Evolutionary conservation across 2,888 invertebrate species (phyloP).

Genomic region (Tuberolachnus salignus): DNA sequence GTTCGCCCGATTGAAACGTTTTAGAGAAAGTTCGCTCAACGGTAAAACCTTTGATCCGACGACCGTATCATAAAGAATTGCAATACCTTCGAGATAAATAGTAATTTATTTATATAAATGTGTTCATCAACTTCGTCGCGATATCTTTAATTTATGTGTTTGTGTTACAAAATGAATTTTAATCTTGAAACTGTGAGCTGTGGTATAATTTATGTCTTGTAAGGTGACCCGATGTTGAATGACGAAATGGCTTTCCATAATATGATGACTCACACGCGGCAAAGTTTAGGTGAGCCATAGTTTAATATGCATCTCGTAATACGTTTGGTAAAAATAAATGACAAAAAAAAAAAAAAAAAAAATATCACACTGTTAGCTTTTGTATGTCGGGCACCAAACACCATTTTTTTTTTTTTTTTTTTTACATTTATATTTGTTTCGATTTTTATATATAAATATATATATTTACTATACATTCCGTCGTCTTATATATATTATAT

Average conservation of each 20-base stretch:
- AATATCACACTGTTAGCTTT: slow-evolving; percentile 43
- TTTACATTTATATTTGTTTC: slow-evolving; percentile 33
- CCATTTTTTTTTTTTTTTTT: slow-evolving; percentile 4
- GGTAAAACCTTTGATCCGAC: background rate
- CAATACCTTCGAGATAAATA: background rate
- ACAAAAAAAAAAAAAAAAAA: slow-evolving; percentile 42
- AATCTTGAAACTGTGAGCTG: slow-evolving; percentile 41
- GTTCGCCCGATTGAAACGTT: background rate
- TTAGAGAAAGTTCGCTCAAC: background rate
- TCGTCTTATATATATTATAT: slow-evolving; percentile 26
- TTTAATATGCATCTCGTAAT: slow-evolving; percentile 26
- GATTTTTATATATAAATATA: slow-evolving; percentile 11
- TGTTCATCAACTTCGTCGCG: background rate
- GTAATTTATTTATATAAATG: background rate
- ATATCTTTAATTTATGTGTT: background rate
- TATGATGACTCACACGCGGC: slow-evolving; percentile 50
- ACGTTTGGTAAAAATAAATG: slow-evolving; percentile 30
- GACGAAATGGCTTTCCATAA: slow-evolving; percentile 54
- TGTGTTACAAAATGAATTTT: slow-evolving; percentile 22
- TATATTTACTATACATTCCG: background rate
- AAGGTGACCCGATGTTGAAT: slow-evolving; percentile 56
- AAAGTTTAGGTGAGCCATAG: slow-evolving; percentile 53
- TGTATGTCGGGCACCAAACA: slow-evolving; percentile 43
- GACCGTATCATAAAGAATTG: background rate
- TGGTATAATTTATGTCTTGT: slow-evolving; percentile 52